Percentiles rank a stretch among this genome's conserved stretches.
Conservation (phyloP, 1,140 invertebrate genomes). For the Onthophagus taurus region DNA sequence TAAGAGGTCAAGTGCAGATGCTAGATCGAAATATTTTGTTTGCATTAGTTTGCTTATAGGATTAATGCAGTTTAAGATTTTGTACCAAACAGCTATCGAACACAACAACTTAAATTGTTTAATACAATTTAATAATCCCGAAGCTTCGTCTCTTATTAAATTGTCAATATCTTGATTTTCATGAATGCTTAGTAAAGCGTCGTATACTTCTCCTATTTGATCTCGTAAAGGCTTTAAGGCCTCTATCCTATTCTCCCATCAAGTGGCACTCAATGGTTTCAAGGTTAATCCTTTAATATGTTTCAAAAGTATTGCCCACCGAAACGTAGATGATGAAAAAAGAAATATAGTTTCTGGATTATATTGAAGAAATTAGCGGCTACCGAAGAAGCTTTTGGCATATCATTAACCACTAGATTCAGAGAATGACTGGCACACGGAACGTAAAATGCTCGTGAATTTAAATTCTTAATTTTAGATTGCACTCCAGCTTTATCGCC, state of each 20-base stretch:
- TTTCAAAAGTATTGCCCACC: constrained; percentile 8
- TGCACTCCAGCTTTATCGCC: constrained; percentile 14
- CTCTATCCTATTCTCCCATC: constrained; percentile 20
- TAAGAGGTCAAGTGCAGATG: constrained; percentile 10
- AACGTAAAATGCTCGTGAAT: constrained; percentile 10
- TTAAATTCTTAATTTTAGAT: constrained; percentile 11
- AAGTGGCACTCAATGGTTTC: constrained; percentile 16
- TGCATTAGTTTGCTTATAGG: constrained; percentile 15
- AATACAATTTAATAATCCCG: constrained; percentile 13
- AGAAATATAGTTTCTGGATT: constrained; percentile 9
- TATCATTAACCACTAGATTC: constrained; percentile 11
- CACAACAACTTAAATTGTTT: constrained; percentile 20
- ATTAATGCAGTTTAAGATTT: constrained; percentile 18
- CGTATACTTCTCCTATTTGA: constrained; percentile 15
- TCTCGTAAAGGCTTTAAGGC: constrained; percentile 15
- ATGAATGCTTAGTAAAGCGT: constrained; percentile 15
- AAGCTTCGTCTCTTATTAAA: constrained; percentile 12
- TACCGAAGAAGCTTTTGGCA: background rate
- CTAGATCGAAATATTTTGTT: constrained; percentile 16
- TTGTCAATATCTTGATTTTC: constrained; percentile 10
- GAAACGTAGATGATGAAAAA: constrained; percentile 9
- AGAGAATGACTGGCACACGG: constrained; percentile 7
- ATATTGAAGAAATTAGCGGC: constrained; percentile 11
- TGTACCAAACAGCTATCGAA: constrained; percentile 11
- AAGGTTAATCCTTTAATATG: constrained; percentile 14